Evolutionary conservation across 1,140 invertebrate genomes (phyloP), one percentile per base, ranked within the genome.

Genomic region (Cydia fagiglandana): DNA sequence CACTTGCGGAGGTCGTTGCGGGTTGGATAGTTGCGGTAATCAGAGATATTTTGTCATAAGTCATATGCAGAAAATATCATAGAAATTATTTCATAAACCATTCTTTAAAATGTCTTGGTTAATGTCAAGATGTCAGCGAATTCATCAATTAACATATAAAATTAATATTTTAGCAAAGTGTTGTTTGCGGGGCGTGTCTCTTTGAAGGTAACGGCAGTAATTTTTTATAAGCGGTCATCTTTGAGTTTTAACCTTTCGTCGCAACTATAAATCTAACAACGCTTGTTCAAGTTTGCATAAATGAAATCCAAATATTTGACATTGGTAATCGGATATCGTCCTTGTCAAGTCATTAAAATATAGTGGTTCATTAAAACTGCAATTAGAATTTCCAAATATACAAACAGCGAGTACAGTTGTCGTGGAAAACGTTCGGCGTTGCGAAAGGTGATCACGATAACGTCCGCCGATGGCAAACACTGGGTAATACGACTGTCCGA

Each of bases 341-440:
- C 66, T 70, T 70, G 66, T 70, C 66, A 70, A 38, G 20, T 70
- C 66, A 70, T 70, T 70, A 70, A 70, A 70, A 41, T 70, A 70
- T 70, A 70, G 66, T 41, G 73, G 41, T 73, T 50, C 47, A 78
- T 77, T 80, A 78, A 73, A 73, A 74, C 56, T 64, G 81, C 79
- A 82, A 82, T 80, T 78, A 74, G 77, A 78, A 85, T 85, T 83
- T 85, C 82, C 80, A 82, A 81, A 84, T 77, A 70, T 70, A 73
- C 76, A 79, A 77, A 77, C 64, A 78, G 10, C 47, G 24, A 30
- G 70, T 77, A 20, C 66, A 76, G 70, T 73, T 20, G 38, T 64
- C 79, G 80, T 83, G 79, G 80, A 81, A 83, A 84, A 79, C 77
- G 66, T 47, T 56, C 64, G 66, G 64, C 76, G 79, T 83, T 83